Evolutionary conservation across 1,140 invertebrate species (phyloP).

Genomic region (Globodera ellingtonae): DNA sequence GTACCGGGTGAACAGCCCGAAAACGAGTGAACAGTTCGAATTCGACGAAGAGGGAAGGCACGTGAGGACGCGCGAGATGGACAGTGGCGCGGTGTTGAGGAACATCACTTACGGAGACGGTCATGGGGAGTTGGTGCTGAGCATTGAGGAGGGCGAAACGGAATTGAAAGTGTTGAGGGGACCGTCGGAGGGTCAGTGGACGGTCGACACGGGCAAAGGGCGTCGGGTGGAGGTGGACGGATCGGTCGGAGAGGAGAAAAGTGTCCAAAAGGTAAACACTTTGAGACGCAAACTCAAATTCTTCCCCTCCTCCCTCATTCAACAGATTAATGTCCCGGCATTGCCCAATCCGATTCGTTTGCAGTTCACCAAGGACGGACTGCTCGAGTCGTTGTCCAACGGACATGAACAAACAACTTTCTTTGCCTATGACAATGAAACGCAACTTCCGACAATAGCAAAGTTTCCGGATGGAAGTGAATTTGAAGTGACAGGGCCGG

Average conservation of each 20-base stretch:
- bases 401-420: neutral
- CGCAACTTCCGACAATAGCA: neutral
- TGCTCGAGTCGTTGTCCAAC: neutral
- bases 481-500: neutral
- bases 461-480: neutral
- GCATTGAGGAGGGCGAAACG: neutral
- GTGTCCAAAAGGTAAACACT: neutral
- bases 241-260: neutral
- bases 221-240: neutral
- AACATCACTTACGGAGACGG: neutral
- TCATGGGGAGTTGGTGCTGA: neutral
- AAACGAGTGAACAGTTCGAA: neutral
- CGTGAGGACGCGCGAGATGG: neutral
- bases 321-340: neutral
- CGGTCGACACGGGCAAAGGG: neutral
- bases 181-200: neutral
- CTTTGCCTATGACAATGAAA: neutral
- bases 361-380: neutral
- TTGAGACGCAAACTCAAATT: too few species aligned
- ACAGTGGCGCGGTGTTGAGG: neutral
- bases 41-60: constrained; percentile 9
- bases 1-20: constrained; percentile 7
- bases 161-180: neutral
- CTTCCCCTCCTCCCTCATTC: neutral
- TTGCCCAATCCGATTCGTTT: neutral